These are phyloP conservation scores for Plebejus argus DNA, from an alignment of 2,888 invertebrate species.

Conservation along the genomic window DNA sequence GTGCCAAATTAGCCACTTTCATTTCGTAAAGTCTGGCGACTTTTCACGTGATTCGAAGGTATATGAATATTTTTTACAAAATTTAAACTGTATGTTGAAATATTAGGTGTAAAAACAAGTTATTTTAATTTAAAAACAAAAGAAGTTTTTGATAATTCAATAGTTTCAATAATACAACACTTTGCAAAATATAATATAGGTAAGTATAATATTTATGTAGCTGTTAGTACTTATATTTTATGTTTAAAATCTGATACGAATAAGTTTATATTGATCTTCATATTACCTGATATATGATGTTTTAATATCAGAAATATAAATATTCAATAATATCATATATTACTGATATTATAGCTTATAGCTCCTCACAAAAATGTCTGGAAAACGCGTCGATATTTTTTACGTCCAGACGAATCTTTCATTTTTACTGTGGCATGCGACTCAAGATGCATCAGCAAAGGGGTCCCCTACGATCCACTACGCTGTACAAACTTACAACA, in stretches of 20 bases:
- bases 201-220: no score
- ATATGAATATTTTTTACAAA: neutral
- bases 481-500: slow-evolving; percentile 79
- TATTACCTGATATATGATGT: no score
- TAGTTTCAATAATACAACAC: neutral
- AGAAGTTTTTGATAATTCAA: neutral
- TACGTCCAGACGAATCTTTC: slow-evolving; percentile 44
- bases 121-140: neutral
- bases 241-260: no score
- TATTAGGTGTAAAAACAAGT: neutral
- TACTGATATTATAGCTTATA: no score
- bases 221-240: no score
- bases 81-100: neutral
- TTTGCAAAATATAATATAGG: neutral
- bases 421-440: slow-evolving; percentile 59
- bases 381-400: neutral
- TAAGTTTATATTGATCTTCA: no score
- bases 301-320: neutral
- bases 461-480: slow-evolving; percentile 77
- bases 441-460: slow-evolving; percentile 77
- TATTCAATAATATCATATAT: neutral
- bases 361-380: neutral
- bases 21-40: neutral
- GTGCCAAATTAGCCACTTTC: slow-evolving; percentile 35
- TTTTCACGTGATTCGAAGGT: neutral